Base-by-base conservation (phyloP, 2,113 vertebrate species). In the Hippoglossus stenolepis region DNA sequence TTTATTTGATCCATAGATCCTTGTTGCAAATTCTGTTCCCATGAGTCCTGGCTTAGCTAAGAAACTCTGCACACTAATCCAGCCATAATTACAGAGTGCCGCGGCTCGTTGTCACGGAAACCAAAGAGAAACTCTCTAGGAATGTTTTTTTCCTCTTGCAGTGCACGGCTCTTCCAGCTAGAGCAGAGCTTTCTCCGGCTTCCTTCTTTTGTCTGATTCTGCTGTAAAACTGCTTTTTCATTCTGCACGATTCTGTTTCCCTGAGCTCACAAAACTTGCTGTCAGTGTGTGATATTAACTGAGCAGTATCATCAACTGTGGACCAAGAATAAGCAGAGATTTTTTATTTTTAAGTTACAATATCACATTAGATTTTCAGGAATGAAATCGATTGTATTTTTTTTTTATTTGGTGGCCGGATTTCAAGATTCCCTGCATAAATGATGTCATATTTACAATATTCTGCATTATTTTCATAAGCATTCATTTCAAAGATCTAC, bases 71-170 rank as follows among this genome's bases (percentile, higher is more conserved):
- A 70, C 86, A 85, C 83, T 88, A 90, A 92, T 87, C 82, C 83
- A 79, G 82, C 81, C 65, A 90, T 91, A 90, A 92, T 90, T 90
- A 90, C 77, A 93, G 84, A 82, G 80, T 89, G 82, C 77, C 83
- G 77, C 2, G 17, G 85, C 84, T 62, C 21, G 93, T 93, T 91
- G 92, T 93, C 93, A 88, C 47, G 92, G 92, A 87, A 93, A 95
- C 92, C 84, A 88, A 79, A 87, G 87, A 88, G 85, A 92, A 92
- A 93, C 85, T 92, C 83, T 87, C 80, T 5, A 92, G 86, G 91
- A 94, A 93, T 93, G 78, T 89, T 88, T 83, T 88, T 83, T 73
- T 80, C 77, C 76, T 75, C 70, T 57, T 40, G 66, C 77, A 76
- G 59, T 40, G 65, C 64, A 35, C 65, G 60, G 85, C 76, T 67